Percentiles rank a stretch among this genome's conserved stretches.
phyloP scores from a whole-genome alignment of 1,140 invertebrate species.

The Tetramorium alpestre region DNA sequence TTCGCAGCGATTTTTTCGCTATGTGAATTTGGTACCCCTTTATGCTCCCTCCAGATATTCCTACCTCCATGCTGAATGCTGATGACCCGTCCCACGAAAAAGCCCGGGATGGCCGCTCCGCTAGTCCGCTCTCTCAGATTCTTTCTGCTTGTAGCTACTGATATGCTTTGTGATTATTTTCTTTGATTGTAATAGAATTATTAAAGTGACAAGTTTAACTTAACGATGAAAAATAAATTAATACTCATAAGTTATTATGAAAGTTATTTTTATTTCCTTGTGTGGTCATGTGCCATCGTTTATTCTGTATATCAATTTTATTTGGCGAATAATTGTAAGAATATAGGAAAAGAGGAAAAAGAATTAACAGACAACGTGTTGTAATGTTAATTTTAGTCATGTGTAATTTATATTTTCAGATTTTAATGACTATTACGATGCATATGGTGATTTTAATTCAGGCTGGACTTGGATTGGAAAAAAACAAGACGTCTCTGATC shows the following conservation, averaged over 20 bases:
- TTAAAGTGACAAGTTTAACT: constrained; percentile 32
- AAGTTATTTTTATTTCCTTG: constrained; percentile 72
- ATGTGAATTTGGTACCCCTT: too few relatives aligned
- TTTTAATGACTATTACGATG: constrained; percentile 78
- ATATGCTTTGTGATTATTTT: background rate
- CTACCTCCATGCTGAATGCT: too few relatives aligned
- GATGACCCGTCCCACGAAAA: too few relatives aligned
- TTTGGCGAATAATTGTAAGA: constrained; percentile 78
- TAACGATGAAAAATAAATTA: constrained; percentile 18
- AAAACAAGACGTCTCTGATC: constrained; percentile 85
- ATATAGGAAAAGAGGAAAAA: constrained; percentile 32
- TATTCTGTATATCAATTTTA: constrained; percentile 81
- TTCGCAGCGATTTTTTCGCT: too few relatives aligned
- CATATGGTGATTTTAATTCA: constrained; percentile 78
- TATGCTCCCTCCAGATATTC: too few relatives aligned
- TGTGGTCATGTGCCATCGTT: constrained; percentile 78
- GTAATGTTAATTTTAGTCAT: constrained; percentile 18
- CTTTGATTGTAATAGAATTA: background rate
- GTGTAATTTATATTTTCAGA: constrained; percentile 71
- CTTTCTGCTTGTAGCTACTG: too few relatives aligned
- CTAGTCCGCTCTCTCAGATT: too few relatives aligned
- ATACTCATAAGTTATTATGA: constrained; percentile 66
- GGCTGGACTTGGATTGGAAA: constrained; percentile 84
- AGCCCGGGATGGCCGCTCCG: too few relatives aligned
- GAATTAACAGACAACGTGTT: background rate